Base-by-base conservation (phyloP, 2,888 invertebrate genomes). In the Brachypterus glaber region DNA sequence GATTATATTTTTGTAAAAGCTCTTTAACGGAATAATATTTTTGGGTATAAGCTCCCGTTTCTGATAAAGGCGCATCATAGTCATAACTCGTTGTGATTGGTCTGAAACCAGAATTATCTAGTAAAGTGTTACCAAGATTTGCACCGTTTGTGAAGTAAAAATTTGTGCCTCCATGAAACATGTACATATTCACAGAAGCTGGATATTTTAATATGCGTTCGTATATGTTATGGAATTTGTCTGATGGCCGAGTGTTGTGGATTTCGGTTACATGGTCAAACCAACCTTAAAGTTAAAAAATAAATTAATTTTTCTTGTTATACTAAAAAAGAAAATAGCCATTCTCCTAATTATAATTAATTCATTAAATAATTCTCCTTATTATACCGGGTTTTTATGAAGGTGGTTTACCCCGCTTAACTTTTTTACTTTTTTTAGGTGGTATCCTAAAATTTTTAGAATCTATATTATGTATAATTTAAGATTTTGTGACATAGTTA, bases 91-190 rank as follows among this genome's bases (percentile, higher is more conserved):
- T 64, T 9, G 66, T 65, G 47, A 63, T 64, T 2, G 69, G 60
- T 36, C 59, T 55, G 42, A 49, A 61, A 1, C 54, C 59, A 30
- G 46, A 43, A 44, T 57, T 46, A 41, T 16, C 26, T n/a, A 31
- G 27, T 35, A 34, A 8, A 13, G 3, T 14, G 26, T 42, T 37
- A 5, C 38, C 55, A 50, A 47, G 39, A 40, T 53, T 58, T 25
- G 47, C 57, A 3, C 61, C 61, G 40, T 59, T 62, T 37, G 55
- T 43, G 34, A 81, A 88, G 39, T 79, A 87, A 58, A 83, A 87
- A 57, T 86, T 91, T 1, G 86, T 86, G 33, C 93, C 92, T n/a
- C 93, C 93, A 55, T 79, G 82, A 64, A 90, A 91, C 84, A 93
- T 88, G 58, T 92, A 95, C 51, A 92, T 76, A 57, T 90, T 93